Evolutionary conservation across 2,888 invertebrate species (phyloP).

Genomic region (Mesopsocus fuscifrons): DNA sequence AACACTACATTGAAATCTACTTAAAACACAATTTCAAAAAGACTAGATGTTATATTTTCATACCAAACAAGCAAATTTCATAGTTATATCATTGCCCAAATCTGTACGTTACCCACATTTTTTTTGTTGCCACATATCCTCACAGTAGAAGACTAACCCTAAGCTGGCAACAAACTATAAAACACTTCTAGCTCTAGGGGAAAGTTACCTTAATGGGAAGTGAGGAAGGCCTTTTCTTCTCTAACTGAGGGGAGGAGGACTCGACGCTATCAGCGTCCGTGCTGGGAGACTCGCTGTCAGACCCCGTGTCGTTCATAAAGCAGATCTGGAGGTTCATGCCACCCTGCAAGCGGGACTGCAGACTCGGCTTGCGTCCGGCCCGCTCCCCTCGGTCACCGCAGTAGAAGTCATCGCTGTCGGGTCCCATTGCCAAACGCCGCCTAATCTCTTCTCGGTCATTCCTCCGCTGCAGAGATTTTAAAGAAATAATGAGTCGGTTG

Average conservation of each 20-base stretch:
- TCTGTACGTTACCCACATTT: too few species aligned
- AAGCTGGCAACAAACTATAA: too few species aligned
- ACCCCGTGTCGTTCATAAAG: constrained; percentile 85
- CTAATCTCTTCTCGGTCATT: constrained; percentile 88
- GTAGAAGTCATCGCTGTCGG: constrained; percentile 53
- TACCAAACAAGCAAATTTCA: too few species aligned
- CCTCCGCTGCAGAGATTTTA: constrained; percentile 42
- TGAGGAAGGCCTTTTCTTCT: constrained; percentile 1
- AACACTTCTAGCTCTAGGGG: too few species aligned
- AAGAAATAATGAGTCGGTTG: constrained; percentile 10
- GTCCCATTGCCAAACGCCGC: constrained; percentile 67
- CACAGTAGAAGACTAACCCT: too few species aligned
- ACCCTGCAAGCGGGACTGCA: constrained; percentile 72
- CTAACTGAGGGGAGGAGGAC: neutral
- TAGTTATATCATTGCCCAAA: too few species aligned
- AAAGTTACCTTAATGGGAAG: constrained; percentile 3
- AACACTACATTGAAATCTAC: too few species aligned
- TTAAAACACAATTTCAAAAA: too few species aligned
- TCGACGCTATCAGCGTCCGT: constrained; percentile 45
- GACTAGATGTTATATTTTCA: too few species aligned
- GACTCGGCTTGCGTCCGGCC: constrained; percentile 64
- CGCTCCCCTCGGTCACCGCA: constrained; percentile 42
- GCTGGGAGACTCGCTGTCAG: constrained; percentile 60
- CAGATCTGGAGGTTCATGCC: constrained; percentile 90
- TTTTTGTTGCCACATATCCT: too few species aligned